Base-by-base conservation (phyloP, 2,888 invertebrate genomes). In the Dynastes grantii region DNA sequence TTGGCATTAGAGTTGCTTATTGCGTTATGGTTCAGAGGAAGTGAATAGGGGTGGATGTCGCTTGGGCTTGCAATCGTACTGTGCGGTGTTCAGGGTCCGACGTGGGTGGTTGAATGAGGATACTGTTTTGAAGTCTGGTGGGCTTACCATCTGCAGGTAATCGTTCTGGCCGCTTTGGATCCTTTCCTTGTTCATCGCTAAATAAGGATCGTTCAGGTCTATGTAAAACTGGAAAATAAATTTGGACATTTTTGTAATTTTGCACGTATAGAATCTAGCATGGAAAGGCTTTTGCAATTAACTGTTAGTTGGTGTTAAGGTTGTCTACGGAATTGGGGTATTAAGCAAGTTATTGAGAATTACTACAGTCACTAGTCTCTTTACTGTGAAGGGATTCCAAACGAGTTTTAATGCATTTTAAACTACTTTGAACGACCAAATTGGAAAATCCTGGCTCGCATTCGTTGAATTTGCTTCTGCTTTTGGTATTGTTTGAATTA, bases 151-250 rank as follows among this genome's bases (percentile, higher is more conserved):
- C 2, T 92, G 92, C 63, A 96, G 87, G 83, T 96, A 96, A 85
- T 96, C 96, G 64, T 90, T 91, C 78, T 92, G 91, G 1, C 91
- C 92, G 0, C 88, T 89, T 76, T 90, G 88, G 61, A 90, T 84
- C 1, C 88, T 86, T 81, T 92, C 91, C 49, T 90, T 89, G 85
- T 96, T 96, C 90, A 93, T 92, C 79, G 93, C 92, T 84, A 94
- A 89, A 84, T 95, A 97, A 0, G 94, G 93, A 58, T 94, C 92
- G 86, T 97, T 97, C 76, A 97, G 89, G 84, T 97, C 96, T 75
- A 97, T 92, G 87, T 97, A 98, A 86, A 96, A 95, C 96, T 97
- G 89, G 1, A 90, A 89, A 82, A 77, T 61, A 83, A 64, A 81
- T 80, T 45, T 1, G 2, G 1, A 45, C 11, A 45, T 45, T 8